A percentile compares a stretch with the other conserved stretches of the same genome.
Conservation (phyloP, 1,140 invertebrate species). For the Portunus trituberculatus region DNA sequence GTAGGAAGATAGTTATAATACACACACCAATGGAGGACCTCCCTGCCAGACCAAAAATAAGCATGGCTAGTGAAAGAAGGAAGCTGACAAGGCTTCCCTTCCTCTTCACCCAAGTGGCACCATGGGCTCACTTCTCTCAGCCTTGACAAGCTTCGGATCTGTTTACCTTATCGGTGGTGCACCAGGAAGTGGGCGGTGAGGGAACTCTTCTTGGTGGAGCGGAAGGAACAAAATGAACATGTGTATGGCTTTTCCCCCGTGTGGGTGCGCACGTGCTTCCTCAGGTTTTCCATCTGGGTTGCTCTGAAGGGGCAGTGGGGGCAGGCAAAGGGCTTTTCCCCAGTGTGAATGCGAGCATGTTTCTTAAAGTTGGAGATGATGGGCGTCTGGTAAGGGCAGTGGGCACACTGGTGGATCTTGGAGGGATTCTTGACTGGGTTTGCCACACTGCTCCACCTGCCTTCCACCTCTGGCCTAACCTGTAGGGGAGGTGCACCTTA, state of each 20-base stretch:
- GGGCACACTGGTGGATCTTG: slow-evolving; percentile 64
- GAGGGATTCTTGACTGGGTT: background rate
- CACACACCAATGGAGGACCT: too few species aligned
- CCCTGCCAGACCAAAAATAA: too few species aligned
- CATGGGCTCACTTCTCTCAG: background rate
- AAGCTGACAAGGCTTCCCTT: background rate
- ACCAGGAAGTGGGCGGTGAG: slow-evolving; percentile 43
- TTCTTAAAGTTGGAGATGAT: slow-evolving; percentile 73
- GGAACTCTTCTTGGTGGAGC: slow-evolving; percentile 50
- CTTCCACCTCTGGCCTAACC: slow-evolving; percentile 47
- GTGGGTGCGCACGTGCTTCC: slow-evolving; percentile 68
- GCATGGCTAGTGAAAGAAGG: background rate
- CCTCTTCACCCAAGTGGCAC: background rate
- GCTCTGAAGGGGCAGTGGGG: slow-evolving; percentile 75
- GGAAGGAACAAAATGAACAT: slow-evolving; percentile 44
- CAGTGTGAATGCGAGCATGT: slow-evolving; percentile 74
- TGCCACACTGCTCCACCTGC: slow-evolving; percentile 38
- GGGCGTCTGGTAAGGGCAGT: slow-evolving; percentile 70
- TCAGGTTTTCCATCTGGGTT: slow-evolving; percentile 75
- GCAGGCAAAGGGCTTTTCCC: slow-evolving; percentile 75
- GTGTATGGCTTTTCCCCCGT: slow-evolving; percentile 73
- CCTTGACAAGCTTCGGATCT: background rate
- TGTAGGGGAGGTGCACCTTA: slow-evolving; percentile 61
- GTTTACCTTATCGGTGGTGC: slow-evolving; percentile 51
- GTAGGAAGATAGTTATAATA: too few species aligned